Evolutionary conservation across 2,797 vertebrate genomes (phyloP).

Genomic region (Acipenser oxyrinchus): DNA sequence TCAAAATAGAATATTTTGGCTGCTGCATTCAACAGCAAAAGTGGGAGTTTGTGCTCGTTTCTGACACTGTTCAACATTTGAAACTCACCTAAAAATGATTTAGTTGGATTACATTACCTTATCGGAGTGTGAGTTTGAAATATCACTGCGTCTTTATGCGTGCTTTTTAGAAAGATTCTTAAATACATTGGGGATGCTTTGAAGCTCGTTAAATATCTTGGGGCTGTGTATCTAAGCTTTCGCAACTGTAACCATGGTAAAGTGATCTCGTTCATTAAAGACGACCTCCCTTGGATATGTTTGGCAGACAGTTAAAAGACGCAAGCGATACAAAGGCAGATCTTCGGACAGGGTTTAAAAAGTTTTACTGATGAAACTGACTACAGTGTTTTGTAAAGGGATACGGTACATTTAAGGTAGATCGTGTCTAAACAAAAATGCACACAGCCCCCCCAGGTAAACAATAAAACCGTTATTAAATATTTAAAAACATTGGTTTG

Average conservation of each 20-base stretch:
- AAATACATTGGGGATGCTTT: background rate
- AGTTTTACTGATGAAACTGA: constrained; percentile 39
- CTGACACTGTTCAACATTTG: too few relatives aligned
- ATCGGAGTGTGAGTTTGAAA: too few relatives aligned
- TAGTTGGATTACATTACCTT: too few relatives aligned
- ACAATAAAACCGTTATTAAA: too few relatives aligned
- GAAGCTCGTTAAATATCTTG: constrained; percentile 1
- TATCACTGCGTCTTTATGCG: too few relatives aligned
- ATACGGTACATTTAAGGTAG: constrained; percentile 57
- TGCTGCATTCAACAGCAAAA: too few relatives aligned
- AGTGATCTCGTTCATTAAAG: constrained; percentile 13
- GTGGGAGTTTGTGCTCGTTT: too few relatives aligned
- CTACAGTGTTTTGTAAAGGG: constrained; percentile 37
- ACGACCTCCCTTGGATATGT: background rate
- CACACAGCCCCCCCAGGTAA: too few relatives aligned
- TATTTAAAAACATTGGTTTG: too few relatives aligned
- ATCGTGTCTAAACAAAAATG: constrained; percentile 6
- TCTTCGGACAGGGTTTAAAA: constrained; percentile 32
- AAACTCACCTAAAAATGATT: too few relatives aligned
- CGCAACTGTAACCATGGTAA: constrained; percentile 10
- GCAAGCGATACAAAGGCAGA: background rate
- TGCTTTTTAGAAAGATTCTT: background rate
- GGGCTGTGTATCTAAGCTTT: background rate
- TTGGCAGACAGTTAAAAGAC: background rate
- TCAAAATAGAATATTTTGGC: too few relatives aligned